These are phyloP conservation scores for Rotaria socialis DNA, from an alignment of 2,888 invertebrate genomes.

Conservation along the genomic window DNA sequence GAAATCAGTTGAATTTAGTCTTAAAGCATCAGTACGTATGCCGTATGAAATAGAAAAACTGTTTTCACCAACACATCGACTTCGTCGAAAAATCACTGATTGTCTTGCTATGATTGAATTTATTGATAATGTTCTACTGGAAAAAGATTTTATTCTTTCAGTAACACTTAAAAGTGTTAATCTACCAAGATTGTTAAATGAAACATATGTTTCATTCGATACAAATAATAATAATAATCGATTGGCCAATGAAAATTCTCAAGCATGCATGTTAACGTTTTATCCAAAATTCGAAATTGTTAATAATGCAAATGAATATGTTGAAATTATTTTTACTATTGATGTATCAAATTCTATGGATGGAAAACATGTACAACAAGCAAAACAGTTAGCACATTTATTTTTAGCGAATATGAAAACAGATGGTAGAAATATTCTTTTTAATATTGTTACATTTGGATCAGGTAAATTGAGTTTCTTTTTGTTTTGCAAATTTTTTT, in stretches of 20 bases:
- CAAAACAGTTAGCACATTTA: conserved; percentile 35
- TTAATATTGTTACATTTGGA: conserved; percentile 35
- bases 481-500: neutral
- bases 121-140: conserved; percentile 50
- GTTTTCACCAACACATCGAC: conserved; percentile 54
- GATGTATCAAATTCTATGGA: conserved; percentile 61
- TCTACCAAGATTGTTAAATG: conserved; percentile 61
- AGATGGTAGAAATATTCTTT: neutral
- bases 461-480: neutral
- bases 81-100: conserved; percentile 56
- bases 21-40: conserved; percentile 56
- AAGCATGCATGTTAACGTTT: conserved; percentile 53
- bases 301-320: conserved; percentile 51
- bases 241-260: neutral
- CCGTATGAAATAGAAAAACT: conserved; percentile 57
- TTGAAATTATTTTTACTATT: conserved; percentile 55
- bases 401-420: conserved; percentile 30
- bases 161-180: conserved; percentile 59
- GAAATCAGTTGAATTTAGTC: neutral
- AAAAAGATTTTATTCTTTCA: conserved; percentile 58
- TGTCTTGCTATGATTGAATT: conserved; percentile 58
- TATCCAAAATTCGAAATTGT: conserved; percentile 60
- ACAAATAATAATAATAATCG: conserved; percentile 49
- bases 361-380: conserved; percentile 49
- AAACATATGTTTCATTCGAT: conserved; percentile 52